These are phyloP conservation scores for Enteromius unitaeniatus DNA, from an alignment of 2,797 vertebrate species.

Conservation along the genomic window DNA sequence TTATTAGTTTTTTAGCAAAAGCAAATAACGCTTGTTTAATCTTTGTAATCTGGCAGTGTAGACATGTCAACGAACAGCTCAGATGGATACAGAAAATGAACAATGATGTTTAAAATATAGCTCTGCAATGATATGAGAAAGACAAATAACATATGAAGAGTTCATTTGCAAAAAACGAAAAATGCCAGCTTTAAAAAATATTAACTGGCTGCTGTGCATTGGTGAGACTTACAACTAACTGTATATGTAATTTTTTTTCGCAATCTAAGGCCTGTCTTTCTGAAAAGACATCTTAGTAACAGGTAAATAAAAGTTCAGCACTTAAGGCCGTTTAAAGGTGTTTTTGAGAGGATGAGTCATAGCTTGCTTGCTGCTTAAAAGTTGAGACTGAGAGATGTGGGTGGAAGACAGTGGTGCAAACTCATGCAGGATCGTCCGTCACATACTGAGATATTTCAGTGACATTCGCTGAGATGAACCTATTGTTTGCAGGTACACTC, in stretches of 20 bases:
- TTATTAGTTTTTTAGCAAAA: too few relatives aligned
- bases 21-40: too few relatives aligned
- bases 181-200: too few relatives aligned
- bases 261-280: not conserved
- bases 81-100: not conserved
- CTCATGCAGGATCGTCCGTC: not conserved
- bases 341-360: constrained; percentile 57
- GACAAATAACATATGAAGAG: too few relatives aligned
- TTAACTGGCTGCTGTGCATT: too few relatives aligned
- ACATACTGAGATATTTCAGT: not conserved
- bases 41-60: too few relatives aligned
- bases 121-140: too few relatives aligned
- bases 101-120: not conserved
- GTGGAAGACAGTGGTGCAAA: constrained; percentile 36
- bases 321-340: too few relatives aligned
- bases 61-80: not conserved
- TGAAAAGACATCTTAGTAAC: not conserved
- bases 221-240: too few relatives aligned
- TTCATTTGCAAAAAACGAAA: too few relatives aligned
- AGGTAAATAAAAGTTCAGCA: not conserved
- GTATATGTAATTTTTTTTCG: not conserved
- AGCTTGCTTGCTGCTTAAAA: constrained; percentile 18
- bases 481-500: not conserved
- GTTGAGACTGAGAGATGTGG: constrained; percentile 43
- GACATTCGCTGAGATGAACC: not conserved